These are phyloP conservation scores for Pseudococcus viburni DNA, from an alignment of 2,888 invertebrate genomes.

Conservation along the genomic window DNA sequence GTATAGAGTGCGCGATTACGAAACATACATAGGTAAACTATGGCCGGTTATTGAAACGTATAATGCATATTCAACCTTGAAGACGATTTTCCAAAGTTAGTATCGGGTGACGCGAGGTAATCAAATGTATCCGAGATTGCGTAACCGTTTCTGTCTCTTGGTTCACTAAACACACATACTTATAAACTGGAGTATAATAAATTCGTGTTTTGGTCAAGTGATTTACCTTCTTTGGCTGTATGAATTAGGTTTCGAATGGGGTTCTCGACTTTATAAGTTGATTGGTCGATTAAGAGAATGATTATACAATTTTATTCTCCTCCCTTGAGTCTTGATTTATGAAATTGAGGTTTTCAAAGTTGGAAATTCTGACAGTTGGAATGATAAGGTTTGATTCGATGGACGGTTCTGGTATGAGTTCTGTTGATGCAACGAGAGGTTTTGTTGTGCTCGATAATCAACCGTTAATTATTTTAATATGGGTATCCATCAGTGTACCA, in stretches of 20 bases:
- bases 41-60: constrained; percentile 29
- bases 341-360: neutral
- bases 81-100: constrained; percentile 43
- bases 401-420: neutral
- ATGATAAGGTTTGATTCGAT: neutral
- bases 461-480: neutral
- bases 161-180: neutral
- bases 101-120: constrained; percentile 23
- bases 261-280: neutral
- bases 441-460: neutral
- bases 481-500: neutral
- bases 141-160: neutral
- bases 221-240: neutral
- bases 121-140: neutral
- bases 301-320: neutral
- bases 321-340: too few relatives aligned
- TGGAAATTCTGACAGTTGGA: neutral
- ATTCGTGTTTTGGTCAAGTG: neutral
- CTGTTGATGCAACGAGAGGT: neutral
- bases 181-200: neutral
- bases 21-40: neutral
- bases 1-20: constrained; percentile 15
- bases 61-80: constrained; percentile 43
- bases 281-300: neutral
- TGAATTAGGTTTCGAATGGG: neutral